Evolutionary conservation across 2,888 invertebrate genomes (phyloP).

Genomic region (Erebia ligea): DNA sequence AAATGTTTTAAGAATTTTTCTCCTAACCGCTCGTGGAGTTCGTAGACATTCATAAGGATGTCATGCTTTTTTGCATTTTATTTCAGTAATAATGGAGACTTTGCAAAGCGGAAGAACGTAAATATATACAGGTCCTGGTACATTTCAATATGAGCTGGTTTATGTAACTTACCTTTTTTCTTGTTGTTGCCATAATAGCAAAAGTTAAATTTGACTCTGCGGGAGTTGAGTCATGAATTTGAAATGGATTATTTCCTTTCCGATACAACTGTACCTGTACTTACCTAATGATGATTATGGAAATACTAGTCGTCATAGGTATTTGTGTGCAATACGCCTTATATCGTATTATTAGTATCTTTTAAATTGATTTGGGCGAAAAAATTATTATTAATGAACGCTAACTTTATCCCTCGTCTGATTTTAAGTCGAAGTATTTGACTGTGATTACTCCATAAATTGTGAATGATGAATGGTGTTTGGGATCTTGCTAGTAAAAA

Average conservation of each 20-base stretch:
- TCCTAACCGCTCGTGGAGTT: constrained; percentile 14
- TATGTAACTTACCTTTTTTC: constrained; percentile 1
- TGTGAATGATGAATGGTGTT: not conserved
- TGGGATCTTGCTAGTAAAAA: not conserved
- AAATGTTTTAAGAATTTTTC: constrained; percentile 21
- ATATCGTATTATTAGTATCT: too few relatives aligned
- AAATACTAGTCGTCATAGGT: too few relatives aligned
- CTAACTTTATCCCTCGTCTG: not conserved
- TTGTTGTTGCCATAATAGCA: not conserved
- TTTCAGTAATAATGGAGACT: constrained; percentile 25
- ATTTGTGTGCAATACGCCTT: too few relatives aligned
- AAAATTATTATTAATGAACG: not conserved
- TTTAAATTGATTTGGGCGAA: too few relatives aligned
- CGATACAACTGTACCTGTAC: not conserved
- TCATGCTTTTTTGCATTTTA: constrained; percentile 34
- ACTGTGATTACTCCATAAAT: not conserved
- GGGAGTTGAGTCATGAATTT: not conserved
- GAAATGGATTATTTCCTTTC: not conserved
- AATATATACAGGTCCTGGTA: constrained; percentile 29
- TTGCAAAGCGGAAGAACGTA: constrained; percentile 26
- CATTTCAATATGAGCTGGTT: constrained; percentile 12
- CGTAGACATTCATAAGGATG: constrained; percentile 28
- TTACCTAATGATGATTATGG: too few relatives aligned
- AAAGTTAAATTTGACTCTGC: not conserved
- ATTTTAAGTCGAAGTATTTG: not conserved